Evolutionary conservation across 1,140 invertebrate genomes (phyloP).

Genomic region (Formica exsecta): DNA sequence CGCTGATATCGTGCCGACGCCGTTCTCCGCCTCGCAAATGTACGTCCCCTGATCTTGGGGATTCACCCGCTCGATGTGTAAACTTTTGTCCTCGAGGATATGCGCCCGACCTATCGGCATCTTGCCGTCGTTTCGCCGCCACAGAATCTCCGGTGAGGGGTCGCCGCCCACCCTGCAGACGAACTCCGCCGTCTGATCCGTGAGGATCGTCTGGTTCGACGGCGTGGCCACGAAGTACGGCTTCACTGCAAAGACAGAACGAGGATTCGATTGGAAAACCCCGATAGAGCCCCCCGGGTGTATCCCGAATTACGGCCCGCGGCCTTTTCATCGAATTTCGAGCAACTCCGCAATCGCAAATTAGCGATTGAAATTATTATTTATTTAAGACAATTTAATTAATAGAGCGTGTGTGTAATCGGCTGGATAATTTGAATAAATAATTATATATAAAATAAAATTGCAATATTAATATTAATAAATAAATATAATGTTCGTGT

Average conservation of each 20-base stretch:
- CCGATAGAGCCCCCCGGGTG: background rate
- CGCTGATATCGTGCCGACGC: constrained; percentile 91
- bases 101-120: constrained; percentile 92
- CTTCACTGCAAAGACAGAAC: constrained; percentile 90
- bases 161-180: constrained; percentile 96
- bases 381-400: constrained; percentile 39
- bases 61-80: constrained; percentile 91
- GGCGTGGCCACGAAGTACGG: constrained; percentile 95
- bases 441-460: background rate
- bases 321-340: constrained; percentile 47
- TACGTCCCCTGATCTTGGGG: constrained; percentile 93
- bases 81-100: constrained; percentile 91
- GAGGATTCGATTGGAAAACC: constrained; percentile 23
- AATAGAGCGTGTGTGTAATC: background rate
- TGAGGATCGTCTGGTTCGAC: constrained; percentile 93
- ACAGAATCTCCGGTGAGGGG: constrained; percentile 95
- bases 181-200: constrained; percentile 94
- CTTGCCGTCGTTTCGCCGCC: constrained; percentile 95
- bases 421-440: background rate
- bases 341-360: constrained; percentile 16
- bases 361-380: constrained; percentile 15
- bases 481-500: background rate
- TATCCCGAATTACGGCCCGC: constrained; percentile 38
- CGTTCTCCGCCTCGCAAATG: constrained; percentile 93
- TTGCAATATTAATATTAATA: background rate